Evolutionary conservation across 2,113 vertebrate genomes (phyloP).

Genomic region (Dicerorhinus sumatrensis): DNA sequence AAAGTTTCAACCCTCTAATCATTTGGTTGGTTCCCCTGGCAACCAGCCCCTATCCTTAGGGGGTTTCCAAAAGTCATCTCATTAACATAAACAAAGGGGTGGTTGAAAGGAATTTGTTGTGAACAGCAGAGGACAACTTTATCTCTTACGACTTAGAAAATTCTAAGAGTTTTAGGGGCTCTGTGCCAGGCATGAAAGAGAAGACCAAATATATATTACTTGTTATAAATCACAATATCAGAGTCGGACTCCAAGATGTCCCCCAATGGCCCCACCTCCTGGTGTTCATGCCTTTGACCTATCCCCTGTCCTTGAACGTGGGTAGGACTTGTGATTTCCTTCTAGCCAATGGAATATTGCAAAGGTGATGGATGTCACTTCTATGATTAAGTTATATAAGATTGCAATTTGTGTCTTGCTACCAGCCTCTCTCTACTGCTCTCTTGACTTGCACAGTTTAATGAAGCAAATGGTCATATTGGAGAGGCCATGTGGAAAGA

Average conservation of each 20-base stretch:
- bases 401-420: not conserved
- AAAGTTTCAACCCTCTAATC: not conserved
- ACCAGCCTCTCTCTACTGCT: not conserved
- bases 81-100: not conserved
- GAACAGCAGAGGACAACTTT: not conserved
- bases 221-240: not conserved
- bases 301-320: not conserved
- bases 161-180: not conserved
- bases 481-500: not conserved
- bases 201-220: not conserved
- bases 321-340: not conserved
- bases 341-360: not conserved
- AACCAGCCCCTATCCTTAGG: not conserved
- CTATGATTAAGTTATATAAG: not conserved
- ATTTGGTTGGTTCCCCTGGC: not conserved
- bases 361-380: not conserved
- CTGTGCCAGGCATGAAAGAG: not conserved
- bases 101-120: not conserved
- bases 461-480: not conserved
- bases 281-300: not conserved
- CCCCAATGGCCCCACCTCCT: not conserved
- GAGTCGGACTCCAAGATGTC: not conserved
- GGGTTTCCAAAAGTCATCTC: not conserved
- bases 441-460: not conserved
- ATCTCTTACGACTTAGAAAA: not conserved